A percentile compares a stretch with the other conserved stretches of the same genome.
phyloP scores from a whole-genome alignment of 2,888 invertebrate species.

The Cheilosia variabilis region DNA sequence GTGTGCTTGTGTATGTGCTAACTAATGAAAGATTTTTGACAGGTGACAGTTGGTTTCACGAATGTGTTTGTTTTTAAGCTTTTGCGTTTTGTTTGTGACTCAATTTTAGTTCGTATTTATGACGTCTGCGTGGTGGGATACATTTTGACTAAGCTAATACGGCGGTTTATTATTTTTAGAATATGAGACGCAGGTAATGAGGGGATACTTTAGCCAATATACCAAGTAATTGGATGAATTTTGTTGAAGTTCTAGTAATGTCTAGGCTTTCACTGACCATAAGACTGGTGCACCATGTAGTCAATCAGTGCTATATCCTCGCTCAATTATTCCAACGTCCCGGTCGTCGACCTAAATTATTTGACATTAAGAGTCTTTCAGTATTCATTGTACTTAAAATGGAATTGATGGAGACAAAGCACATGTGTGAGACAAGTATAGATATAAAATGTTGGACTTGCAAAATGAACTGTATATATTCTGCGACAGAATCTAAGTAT shows the following conservation, averaged over 20 bases:
- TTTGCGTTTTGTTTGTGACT: conserved; percentile 8
- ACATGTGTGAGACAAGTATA: not conserved
- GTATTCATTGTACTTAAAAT: conserved; percentile 8
- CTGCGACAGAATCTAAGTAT: not conserved
- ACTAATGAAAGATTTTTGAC: conserved; percentile 30
- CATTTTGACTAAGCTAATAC: conserved; percentile 29
- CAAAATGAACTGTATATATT: not conserved
- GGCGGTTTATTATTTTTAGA: not conserved
- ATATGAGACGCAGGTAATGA: conserved; percentile 39
- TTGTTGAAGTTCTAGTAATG: conserved; percentile 2
- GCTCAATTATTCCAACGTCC: conserved; percentile 49
- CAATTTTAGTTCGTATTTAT: not conserved
- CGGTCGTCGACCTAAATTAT: conserved; percentile 56
- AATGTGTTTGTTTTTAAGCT: conserved; percentile 27
- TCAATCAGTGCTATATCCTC: conserved; percentile 72
- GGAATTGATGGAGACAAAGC: conserved; percentile 25
- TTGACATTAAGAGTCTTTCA: conserved; percentile 35
- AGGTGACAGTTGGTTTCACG: conserved; percentile 15
- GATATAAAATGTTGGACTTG: not conserved
- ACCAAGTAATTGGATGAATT: conserved; percentile 27
- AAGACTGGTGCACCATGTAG: conserved; percentile 42
- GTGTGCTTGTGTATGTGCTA: conserved; percentile 48
- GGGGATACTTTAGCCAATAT: conserved; percentile 41
- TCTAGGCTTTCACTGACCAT: conserved; percentile 66
- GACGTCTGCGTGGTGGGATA: not conserved